Evolutionary conservation across 2,888 invertebrate genomes (phyloP), one percentile per base, ranked within the genome.

Genomic region (Rhingia campestris): DNA sequence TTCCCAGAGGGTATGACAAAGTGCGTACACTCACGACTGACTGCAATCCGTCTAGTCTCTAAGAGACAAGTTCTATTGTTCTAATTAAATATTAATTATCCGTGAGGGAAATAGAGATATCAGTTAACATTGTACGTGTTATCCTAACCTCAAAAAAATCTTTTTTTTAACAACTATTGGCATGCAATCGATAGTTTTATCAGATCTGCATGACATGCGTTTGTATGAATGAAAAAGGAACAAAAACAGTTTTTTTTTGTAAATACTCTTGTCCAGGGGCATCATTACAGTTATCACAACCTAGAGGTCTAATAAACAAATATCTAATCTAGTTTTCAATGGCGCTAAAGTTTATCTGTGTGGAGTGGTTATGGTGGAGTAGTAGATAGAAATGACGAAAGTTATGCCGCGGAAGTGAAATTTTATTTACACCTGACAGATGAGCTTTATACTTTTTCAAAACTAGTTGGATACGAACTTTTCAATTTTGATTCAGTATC

Each of bases 11-110:
- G 45, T 3, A 32, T 67, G 35, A 33, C 43, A 32, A 41, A 54
- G 22, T 22, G 6, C 39, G n/a, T 9, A 14, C 41, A 1, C 1
- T 30, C 14, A 35, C 43, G 6, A 30, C 33, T 6, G 7, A 51
- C 6, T 32, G 14, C 41, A 12, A 10, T 3, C 12, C 37, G 45
- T 58, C 47, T 30, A 7, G 35, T 54, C 35, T 43, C 37, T 22
- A 22, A 22, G 22, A 5, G 7, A 12, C 33, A 12, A 3, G 12
- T 10, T 32, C 10, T 39, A 58, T 56, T 56, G 37, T 30, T 58
- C 47, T 35, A 56, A 58, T 56, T 47, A 45, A 56, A 58, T 30
- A 70, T 58, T 41, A 59, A 70, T 59, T 70, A 33, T 39, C 35
- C 49, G 22, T 22, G 5, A 30, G 33, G 51, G 32, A 30, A 22